Base-by-base conservation (phyloP, 1,140 invertebrate genomes). In the Hycleus cichorii region DNA sequence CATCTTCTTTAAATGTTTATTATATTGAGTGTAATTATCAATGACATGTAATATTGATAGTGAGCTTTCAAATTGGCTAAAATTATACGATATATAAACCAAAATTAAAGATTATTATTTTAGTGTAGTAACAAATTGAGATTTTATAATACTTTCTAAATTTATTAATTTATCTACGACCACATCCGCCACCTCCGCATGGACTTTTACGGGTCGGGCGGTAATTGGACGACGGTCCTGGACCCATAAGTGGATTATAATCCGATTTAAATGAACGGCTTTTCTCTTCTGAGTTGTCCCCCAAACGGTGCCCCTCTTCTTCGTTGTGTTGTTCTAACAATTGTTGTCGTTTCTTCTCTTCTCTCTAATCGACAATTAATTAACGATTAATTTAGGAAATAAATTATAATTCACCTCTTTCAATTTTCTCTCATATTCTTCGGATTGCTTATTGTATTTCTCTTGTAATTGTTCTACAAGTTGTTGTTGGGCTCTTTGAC, bases 161-260 rank as follows among this genome's bases (percentile, higher is more conserved):
- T 32, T 1, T 39, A 44, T 12, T 25, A 32, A 32, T 27, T 64
- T 67, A 66, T 74, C 71, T 73, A 3, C 32, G 32, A 50, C 76
- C 77, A 57, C 77, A 78, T 38, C 75, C 72, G 44, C 75, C 74
- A 59, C 75, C 74, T 38, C 72, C 65, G 58, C 77, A 78, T 12
- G 75, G 74, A 47, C 68, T 73, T 27, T 73, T 71, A 63, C 75
- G 76, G 6, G 73, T 73, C 40, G 78, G 74, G 43, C 74, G 66
- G 61, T 79, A 79, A 49, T 72, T 65, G 18, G 62, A 64, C 10
- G 67, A 65, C 56, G 65, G 65, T 49, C 64, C 64, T 51, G 67
- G 63, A n/a, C 77, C 77, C 75, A 75, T 77, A 48, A 79, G 63
- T 27, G 77, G 77, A 70, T 75, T 76, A 54, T 78, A 78, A 5